Evolutionary conservation across 1,140 invertebrate genomes (phyloP), one percentile per base, ranked within the genome.

Genomic region (Periplaneta americana): DNA sequence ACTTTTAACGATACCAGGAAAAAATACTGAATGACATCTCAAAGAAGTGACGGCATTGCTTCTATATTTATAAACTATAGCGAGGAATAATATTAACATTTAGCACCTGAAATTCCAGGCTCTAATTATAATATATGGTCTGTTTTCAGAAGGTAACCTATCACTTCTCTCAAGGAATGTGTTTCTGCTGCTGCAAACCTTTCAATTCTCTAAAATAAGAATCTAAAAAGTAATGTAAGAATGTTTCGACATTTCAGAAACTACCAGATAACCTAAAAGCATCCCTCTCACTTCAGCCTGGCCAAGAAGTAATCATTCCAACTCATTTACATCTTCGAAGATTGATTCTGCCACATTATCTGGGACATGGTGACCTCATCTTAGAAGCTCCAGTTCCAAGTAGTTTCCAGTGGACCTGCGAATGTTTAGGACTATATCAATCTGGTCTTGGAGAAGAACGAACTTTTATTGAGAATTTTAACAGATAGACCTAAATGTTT

Each of bases 361-460:
- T 74, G 13, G 36, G 35, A 17, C 66, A 74, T 3, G 77, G 85
- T 74, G 81, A 86, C 82, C 31, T 89, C 36, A 75, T 74, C 31
- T 79, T 90, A 8, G 84, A 84, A 74, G 89, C 89, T 75, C 87
- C 88, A 15, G 81, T 87, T n/a, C 84, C 83, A 28, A 82, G 84
- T n/a, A 82, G 84, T 77, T 90, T 90, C 82, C 66, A 85, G 57
- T 90, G 87, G 87, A 89, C 88, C 9, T 89, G 86, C 74, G 36
- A 84, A 34, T 83, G 77, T 81, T 66, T 87, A 66, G 75, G 83
- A 10, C 83, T 85, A 28, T 83, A 84, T 80, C 74, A 80, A 81
- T 28, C 82, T 17, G 28, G 78, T 75, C 22, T 80, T 80, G 33
- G 4, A 78, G 74, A 66, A 79, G 78, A 81, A 31, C 18, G 13